A percentile compares a stretch with the other conserved stretches of the same genome.
These are phyloP conservation scores for Petrolisthes manimaculis DNA, from an alignment of 2,888 invertebrate genomes.

Conservation along the genomic window DNA sequence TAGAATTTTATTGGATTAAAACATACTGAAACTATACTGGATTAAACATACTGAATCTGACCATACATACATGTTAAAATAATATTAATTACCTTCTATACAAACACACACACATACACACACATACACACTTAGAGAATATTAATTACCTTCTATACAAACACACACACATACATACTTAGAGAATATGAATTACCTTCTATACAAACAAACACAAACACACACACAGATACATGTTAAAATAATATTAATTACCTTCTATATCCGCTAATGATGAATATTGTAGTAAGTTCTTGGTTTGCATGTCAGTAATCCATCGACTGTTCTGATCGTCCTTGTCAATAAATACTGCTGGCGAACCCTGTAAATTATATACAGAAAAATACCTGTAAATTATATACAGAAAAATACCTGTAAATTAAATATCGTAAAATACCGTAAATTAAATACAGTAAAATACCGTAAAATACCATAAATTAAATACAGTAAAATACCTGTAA, in stretches of 20 bases:
- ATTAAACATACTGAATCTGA: neutral
- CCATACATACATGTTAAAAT: neutral
- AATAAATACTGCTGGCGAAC: slow-evolving; percentile 67
- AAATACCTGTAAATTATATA: no score
- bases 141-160: neutral
- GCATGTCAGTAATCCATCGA: slow-evolving; percentile 72
- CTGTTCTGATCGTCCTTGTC: slow-evolving; percentile 71
- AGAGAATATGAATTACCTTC: neutral
- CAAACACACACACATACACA: neutral
- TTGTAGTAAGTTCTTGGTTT: slow-evolving; percentile 70
- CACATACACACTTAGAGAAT: neutral
- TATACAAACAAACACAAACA: neutral
- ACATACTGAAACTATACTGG: neutral
- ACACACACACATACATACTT: neutral
- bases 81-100: neutral
- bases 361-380: no score
- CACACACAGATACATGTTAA: neutral
- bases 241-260: slow-evolving; percentile 69
- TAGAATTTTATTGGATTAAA: slow-evolving; percentile 69
- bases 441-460: no score
- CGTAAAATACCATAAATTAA: no score
- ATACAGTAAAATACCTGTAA: no score
- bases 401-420: no score
- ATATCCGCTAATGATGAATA: slow-evolving; percentile 71
- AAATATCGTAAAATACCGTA: no score